A percentile compares a stretch with the other conserved stretches of the same genome.
Evolutionary conservation across 37 sponge, comb jelly and placozoan genomes (phyloP).

Genomic region (Haliclona indistincta): DNA sequence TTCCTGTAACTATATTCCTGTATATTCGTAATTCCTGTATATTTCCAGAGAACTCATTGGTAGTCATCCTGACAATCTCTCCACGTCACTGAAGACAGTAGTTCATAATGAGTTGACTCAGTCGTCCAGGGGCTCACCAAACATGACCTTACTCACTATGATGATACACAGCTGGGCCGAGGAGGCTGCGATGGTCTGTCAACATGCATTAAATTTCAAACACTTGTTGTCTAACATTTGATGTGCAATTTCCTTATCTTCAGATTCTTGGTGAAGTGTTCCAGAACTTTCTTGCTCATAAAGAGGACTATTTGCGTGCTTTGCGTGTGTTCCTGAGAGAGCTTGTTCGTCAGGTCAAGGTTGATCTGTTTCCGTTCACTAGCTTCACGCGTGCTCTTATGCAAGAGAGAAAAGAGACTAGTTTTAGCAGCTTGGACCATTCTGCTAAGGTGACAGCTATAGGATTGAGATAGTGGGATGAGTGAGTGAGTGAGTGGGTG

Average conservation of each 20-base stretch:
- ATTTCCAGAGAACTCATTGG: slow-evolving; percentile 69
- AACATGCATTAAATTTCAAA: neutral
- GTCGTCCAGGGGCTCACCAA: slow-evolving; percentile 66
- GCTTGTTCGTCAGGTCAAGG: slow-evolving; percentile 66
- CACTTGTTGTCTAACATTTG: neutral
- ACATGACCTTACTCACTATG: slow-evolving; percentile 84
- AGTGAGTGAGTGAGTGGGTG: slow-evolving; percentile 31
- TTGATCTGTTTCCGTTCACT: slow-evolving; percentile 72
- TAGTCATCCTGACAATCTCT: slow-evolving; percentile 69
- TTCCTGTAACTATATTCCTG: neutral
- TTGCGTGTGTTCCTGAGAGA: slow-evolving; percentile 85
- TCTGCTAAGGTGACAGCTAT: slow-evolving; percentile 43
- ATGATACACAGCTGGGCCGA: slow-evolving; percentile 63
- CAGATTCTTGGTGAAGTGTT: slow-evolving; percentile 76
- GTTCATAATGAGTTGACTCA: slow-evolving; percentile 83
- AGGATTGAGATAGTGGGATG: slow-evolving; percentile 11
- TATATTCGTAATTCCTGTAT: neutral
- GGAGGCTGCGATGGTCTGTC: slow-evolving; percentile 69
- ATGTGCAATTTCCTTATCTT: neutral
- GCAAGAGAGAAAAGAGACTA: slow-evolving; percentile 54
- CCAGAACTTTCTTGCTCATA: slow-evolving; percentile 61
- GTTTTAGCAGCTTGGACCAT: slow-evolving; percentile 45
- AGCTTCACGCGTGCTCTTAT: slow-evolving; percentile 72
- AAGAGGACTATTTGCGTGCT: slow-evolving; percentile 77
- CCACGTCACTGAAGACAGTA: slow-evolving; percentile 57